phyloP scores from a whole-genome alignment of 2,113 vertebrate species.

The Pogonocichla stellata region DNA sequence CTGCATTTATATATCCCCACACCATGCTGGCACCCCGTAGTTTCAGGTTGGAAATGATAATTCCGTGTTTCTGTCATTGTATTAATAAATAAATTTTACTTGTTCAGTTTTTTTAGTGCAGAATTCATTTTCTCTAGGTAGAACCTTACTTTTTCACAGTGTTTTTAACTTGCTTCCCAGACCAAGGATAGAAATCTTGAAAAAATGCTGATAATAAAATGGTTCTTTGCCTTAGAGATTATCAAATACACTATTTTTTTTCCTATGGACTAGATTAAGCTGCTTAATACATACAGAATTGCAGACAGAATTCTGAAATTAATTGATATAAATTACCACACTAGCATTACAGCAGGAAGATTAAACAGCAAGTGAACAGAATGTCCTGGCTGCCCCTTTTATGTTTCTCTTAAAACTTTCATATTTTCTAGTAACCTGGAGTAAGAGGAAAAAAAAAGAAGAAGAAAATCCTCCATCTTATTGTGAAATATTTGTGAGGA shows the following conservation, averaged over 20 bases:
- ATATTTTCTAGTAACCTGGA: slow-evolving; percentile 1
- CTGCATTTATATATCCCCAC: neutral
- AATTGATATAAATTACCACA: slow-evolving; percentile 6
- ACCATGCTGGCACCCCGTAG: rapidly evolving
- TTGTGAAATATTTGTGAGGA: slow-evolving; percentile 18
- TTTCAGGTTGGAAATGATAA: neutral
- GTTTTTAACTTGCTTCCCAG: neutral
- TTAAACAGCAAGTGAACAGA: neutral
- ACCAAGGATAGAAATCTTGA: neutral
- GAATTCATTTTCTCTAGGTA: neutral
- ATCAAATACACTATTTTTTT: neutral
- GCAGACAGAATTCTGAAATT: neutral
- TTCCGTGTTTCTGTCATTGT: neutral
- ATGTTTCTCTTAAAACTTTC: neutral
- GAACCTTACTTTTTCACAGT: neutral
- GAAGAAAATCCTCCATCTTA: neutral
- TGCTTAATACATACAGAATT: neutral
- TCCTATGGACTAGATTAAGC: neutral
- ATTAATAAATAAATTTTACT: neutral
- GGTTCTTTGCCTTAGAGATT: neutral
- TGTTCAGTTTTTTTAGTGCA: neutral
- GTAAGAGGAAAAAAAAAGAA: neutral
- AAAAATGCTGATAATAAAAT: neutral
- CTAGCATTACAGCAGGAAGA: neutral
- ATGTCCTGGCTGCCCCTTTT: slow-evolving; percentile 1